Conservation (phyloP, 2,888 invertebrate species). For the Theodoxus fluviatilis region DNA sequence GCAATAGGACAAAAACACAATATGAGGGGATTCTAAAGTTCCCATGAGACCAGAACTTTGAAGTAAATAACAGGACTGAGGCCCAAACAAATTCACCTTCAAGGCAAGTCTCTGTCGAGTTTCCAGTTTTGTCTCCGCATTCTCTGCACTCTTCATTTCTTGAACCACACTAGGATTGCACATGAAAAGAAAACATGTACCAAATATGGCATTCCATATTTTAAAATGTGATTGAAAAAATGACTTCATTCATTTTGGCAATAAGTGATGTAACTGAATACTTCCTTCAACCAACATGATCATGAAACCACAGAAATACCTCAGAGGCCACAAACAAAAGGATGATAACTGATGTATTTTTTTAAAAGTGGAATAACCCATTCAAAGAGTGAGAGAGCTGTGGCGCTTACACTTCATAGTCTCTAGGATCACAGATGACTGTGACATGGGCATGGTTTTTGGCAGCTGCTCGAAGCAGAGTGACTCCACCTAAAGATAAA, state of each 20-base stretch:
- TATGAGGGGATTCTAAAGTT: no score
- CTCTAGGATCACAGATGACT: slow-evolving; percentile 87
- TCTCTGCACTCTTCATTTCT: slow-evolving; percentile 74
- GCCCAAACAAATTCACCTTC: slow-evolving; percentile 61
- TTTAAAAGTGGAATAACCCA: neutral
- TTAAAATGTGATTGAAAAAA: neutral
- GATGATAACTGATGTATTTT: no score
- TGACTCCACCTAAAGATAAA: slow-evolving; percentile 84
- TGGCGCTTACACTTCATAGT: slow-evolving; percentile 73
- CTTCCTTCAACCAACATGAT: no score
- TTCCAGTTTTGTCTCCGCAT: slow-evolving; percentile 76
- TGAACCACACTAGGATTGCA: slow-evolving; percentile 73
- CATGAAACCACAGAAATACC: no score
- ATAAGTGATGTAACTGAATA: no score
- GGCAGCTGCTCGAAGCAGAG: slow-evolving; percentile 91
- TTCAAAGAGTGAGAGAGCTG: neutral
- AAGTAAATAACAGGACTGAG: no score
- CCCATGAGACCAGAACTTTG: no score
- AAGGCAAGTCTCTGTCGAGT: slow-evolving; percentile 74
- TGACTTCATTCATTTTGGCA: no score
- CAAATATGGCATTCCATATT: no score
- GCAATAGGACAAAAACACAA: no score
- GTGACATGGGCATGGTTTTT: slow-evolving; percentile 96
- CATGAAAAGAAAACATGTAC: no score
- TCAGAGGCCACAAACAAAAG: no score